Conservation (phyloP, 2,888 invertebrate species). For the Noctua pronuba region DNA sequence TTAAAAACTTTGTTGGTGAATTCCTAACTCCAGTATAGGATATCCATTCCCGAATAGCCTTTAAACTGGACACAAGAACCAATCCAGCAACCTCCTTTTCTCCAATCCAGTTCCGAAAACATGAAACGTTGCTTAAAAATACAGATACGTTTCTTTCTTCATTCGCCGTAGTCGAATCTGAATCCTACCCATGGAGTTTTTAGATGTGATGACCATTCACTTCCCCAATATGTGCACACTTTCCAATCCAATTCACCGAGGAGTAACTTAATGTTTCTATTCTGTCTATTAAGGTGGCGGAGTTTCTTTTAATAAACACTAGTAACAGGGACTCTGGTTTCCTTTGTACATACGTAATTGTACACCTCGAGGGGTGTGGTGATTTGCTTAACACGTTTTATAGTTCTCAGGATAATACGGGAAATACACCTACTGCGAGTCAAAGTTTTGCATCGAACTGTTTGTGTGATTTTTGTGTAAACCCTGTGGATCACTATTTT, state of each 20-base stretch:
- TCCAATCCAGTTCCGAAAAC: constrained; percentile 52
- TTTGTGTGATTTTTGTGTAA: constrained; percentile 55
- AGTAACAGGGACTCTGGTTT: constrained; percentile 82
- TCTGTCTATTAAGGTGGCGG: constrained; percentile 89
- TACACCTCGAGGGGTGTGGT: constrained; percentile 77
- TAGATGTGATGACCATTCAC: constrained; percentile 63
- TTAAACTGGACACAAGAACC: constrained; percentile 53
- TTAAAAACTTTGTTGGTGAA: constrained; percentile 41
- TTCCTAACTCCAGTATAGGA: constrained; percentile 38
- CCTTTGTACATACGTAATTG: constrained; percentile 80
- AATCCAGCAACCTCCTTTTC: constrained; percentile 51
- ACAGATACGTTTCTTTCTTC: constrained; percentile 9
- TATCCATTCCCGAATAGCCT: constrained; percentile 33
- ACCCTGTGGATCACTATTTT: constrained; percentile 31
- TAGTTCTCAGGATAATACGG: constrained; percentile 62
- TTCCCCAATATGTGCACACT: constrained; percentile 73
- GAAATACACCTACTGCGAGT: constrained; percentile 58
- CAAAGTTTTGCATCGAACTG: constrained; percentile 39
- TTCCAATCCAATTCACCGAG: constrained; percentile 78
- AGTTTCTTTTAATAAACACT: constrained; percentile 85
- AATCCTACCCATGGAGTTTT: constrained; percentile 49
- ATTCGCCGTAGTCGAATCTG: constrained; percentile 63
- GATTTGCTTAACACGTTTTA: constrained; percentile 80
- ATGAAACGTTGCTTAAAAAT: constrained; percentile 22
- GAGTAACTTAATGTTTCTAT: constrained; percentile 76